phyloP scores from a whole-genome alignment of 2,797 vertebrate genomes.

The Champsocephalus esox region DNA sequence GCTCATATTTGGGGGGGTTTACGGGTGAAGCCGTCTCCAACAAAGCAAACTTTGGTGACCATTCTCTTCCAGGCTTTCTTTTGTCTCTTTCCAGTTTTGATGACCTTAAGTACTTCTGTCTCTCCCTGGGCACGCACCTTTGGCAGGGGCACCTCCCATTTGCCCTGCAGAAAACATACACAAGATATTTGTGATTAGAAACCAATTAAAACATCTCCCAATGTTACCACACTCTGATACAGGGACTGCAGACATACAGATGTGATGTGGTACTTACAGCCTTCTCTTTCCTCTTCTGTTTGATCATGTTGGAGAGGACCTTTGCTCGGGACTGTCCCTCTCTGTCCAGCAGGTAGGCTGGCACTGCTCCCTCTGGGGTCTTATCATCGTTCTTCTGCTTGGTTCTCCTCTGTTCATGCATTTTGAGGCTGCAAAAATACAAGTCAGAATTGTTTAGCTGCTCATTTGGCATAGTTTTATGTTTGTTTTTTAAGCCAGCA shows the following conservation, averaged over 20 bases:
- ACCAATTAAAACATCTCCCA: rapidly evolving
- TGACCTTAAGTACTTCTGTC: slow-evolving; percentile 96
- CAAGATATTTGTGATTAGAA: background rate
- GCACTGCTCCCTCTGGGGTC: slow-evolving; percentile 96
- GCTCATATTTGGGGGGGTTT: slow-evolving; percentile 98
- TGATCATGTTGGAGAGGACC: slow-evolving; percentile 99
- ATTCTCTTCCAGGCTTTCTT: slow-evolving; percentile 99
- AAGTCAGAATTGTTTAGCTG: background rate
- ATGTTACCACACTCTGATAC: background rate
- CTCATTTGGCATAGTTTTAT: background rate
- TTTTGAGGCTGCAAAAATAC: slow-evolving; percentile 90
- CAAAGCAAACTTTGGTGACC: slow-evolving; percentile 99
- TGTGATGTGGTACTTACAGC: slow-evolving; percentile 87
- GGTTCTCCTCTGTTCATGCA: slow-evolving; percentile 97
- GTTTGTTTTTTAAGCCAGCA: background rate
- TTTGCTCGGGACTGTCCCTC: slow-evolving; percentile 95
- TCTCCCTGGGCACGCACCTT: slow-evolving; percentile 98
- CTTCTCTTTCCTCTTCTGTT: slow-evolving; percentile 99
- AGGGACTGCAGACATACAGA: rapidly evolving
- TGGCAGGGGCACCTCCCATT: slow-evolving; percentile 98
- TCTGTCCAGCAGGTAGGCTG: slow-evolving; percentile 95
- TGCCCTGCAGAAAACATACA: slow-evolving; percentile 84
- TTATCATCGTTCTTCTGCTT: slow-evolving; percentile 97
- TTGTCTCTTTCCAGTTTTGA: slow-evolving; percentile 96
- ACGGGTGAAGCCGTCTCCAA: slow-evolving; percentile 96